These are phyloP conservation scores for Cheiracanthium punctorium DNA, from an alignment of 2,888 invertebrate species.

Conservation along the genomic window DNA sequence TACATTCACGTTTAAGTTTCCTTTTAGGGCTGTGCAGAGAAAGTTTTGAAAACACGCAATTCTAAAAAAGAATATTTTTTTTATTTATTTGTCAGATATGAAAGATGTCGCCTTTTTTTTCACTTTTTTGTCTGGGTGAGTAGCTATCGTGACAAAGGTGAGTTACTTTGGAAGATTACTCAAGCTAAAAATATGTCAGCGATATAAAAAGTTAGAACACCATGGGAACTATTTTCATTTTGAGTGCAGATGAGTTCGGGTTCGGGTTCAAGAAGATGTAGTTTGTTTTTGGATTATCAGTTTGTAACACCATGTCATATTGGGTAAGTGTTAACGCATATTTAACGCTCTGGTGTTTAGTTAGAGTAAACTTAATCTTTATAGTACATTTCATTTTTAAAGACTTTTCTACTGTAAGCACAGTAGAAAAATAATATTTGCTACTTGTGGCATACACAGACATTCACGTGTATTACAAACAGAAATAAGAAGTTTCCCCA, in stretches of 20 bases:
- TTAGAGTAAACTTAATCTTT: no score
- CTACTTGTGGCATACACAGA: no score
- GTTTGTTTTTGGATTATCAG: background rate
- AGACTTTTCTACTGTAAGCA: no score
- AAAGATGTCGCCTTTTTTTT: background rate
- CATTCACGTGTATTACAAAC: no score
- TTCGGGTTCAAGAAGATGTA: background rate
- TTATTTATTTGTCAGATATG: background rate
- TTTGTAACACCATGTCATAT: background rate
- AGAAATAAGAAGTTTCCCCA: no score
- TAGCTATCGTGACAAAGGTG: conserved; percentile 27
- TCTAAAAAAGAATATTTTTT: background rate
- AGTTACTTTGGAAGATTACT: conserved; percentile 32
- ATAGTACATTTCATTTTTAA: no score
- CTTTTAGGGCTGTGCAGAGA: background rate
- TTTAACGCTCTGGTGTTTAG: no score
- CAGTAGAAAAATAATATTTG: no score
- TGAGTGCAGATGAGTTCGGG: background rate
- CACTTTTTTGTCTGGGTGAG: background rate
- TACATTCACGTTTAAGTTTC: no score
- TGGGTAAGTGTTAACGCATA: background rate
- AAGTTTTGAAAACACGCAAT: background rate
- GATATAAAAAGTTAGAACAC: conserved; percentile 32
- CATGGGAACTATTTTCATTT: background rate
- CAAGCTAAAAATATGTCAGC: conserved; percentile 40